A percentile compares a stretch with the other conserved stretches of the same genome.
Conservation (phyloP, 2,888 invertebrate genomes). For the Ornithoptera priamus region DNA sequence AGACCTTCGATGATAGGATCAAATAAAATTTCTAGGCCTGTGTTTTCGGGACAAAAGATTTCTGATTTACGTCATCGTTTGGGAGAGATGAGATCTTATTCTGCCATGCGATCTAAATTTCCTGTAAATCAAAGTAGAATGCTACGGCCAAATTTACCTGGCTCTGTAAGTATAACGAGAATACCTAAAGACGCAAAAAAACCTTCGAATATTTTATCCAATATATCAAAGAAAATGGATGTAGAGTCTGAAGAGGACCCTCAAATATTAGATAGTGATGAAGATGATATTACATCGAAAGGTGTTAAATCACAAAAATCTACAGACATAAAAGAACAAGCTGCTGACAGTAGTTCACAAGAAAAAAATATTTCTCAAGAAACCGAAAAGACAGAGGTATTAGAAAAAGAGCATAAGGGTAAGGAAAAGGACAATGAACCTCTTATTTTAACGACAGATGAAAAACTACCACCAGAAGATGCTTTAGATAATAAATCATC, state of each 20-base stretch:
- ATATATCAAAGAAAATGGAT: conserved; percentile 45
- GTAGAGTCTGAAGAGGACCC: conserved; percentile 64
- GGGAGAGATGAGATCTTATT: conserved; percentile 59
- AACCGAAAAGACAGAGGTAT: conserved; percentile 32
- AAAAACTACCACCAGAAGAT: conserved; percentile 68
- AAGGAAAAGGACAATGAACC: conserved; percentile 41
- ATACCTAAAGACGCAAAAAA: conserved; percentile 59
- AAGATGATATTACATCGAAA: conserved; percentile 30
- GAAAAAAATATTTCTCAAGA: conserved; percentile 26
- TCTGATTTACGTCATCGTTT: conserved; percentile 64
- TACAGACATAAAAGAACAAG: conserved; percentile 33
- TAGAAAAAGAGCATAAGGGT: conserved; percentile 34
- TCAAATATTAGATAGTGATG: conserved; percentile 69
- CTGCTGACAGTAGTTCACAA: conserved; percentile 20
- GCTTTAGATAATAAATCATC: conserved; percentile 54
- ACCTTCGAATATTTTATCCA: conserved; percentile 31
- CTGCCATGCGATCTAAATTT: conserved; percentile 57
- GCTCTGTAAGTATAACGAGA: conserved; percentile 72
- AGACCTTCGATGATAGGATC: conserved; percentile 59
- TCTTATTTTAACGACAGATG: conserved; percentile 67
- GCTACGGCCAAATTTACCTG: conserved; percentile 60
- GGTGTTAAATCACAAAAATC: conserved; percentile 37
- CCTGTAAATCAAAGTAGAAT: conserved; percentile 53
- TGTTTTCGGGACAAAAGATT: conserved; percentile 68
- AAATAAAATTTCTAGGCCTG: conserved; percentile 54